Base-by-base conservation (phyloP, 2,888 invertebrate genomes). In the Hypomecis punctinalis region DNA sequence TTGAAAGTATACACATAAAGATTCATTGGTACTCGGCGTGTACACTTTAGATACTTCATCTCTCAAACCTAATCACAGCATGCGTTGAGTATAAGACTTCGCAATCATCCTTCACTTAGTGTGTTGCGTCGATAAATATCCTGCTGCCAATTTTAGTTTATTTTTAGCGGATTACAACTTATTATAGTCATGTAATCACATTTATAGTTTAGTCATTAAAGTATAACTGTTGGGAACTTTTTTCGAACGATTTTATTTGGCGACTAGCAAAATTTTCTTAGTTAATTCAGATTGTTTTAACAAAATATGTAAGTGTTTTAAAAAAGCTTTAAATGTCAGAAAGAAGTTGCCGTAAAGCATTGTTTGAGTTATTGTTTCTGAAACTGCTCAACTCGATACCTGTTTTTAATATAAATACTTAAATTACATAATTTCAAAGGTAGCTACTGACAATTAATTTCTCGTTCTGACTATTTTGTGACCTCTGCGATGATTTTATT, bases 151-250 rank as follows among this genome's bases (percentile, higher is more conserved):
- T 74, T 74, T 73, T 71, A 71, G 69, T 66, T 69, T 69, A 69
- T 70, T 68, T 64, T 64, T 71, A 68, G 71, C 48, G 59, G 68
- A 73, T 72, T 72, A 69, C 66, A 76, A 75, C 78, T 79, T 76
- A 71, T 62, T 76, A 70, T 80, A 82, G 76, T 80, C 79, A 76
- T 81, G 74, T 79, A 82, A 84, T 85, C 80, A 84, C 80, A 82
- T 77, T 78, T 80, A 80, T 66, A 72, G 76, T 76, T 77, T 81
- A 77, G 78, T 80, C 60, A 63, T 59, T 59, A 52, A 63, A 46
- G 9, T 61, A 36, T 39, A 56, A 49, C 35, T 54, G 51, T 60
- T 40, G 37, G 36, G 37, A 48, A 39, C 35, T 40, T 57, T 35
- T 54, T 54, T 37, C 48, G 52, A 55, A 42, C 40, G 40, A 47